phyloP scores from a whole-genome alignment of 2,888 invertebrate species.

The Phyllotreta cruciferae region DNA sequence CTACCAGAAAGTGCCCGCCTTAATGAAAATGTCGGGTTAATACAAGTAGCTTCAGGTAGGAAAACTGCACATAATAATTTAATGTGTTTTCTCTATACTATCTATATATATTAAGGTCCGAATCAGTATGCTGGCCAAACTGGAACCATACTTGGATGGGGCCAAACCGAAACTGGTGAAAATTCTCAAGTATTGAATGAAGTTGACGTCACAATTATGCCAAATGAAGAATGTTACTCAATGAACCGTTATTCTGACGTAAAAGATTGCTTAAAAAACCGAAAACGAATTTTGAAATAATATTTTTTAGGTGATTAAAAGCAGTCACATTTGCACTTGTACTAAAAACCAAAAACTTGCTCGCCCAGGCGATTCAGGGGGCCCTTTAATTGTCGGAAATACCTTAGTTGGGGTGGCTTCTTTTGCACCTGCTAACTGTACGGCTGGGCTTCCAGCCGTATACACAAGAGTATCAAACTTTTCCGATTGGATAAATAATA shows the following conservation, averaged over 20 bases:
- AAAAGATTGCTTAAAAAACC: neutral
- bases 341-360: slow-evolving; percentile 35
- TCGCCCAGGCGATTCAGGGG: slow-evolving; percentile 44
- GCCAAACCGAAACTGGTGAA: slow-evolving; percentile 24
- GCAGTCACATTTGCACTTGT: slow-evolving; percentile 38
- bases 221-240: slow-evolving; percentile 32
- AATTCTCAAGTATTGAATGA: slow-evolving; percentile 30
- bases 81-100: too few species aligned
- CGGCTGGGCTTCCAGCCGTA: slow-evolving; percentile 37
- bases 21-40: slow-evolving; percentile 30
- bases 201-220: slow-evolving; percentile 31
- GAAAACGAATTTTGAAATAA: neutral
- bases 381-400: slow-evolving; percentile 39
- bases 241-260: neutral
- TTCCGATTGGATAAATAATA: slow-evolving; percentile 36
- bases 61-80: neutral
- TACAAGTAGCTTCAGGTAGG: slow-evolving; percentile 30
- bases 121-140: slow-evolving; percentile 13
- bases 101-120: too few species aligned
- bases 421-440: slow-evolving; percentile 37
- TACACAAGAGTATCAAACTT: slow-evolving; percentile 39
- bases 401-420: slow-evolving; percentile 42
- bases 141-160: slow-evolving; percentile 38
- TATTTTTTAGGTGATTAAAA: slow-evolving; percentile 29
- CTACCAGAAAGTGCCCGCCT: slow-evolving; percentile 36